Evolutionary conservation across 2,888 invertebrate species (phyloP), one percentile per base, ranked within the genome.

Genomic region (Watsonalla cultraria): DNA sequence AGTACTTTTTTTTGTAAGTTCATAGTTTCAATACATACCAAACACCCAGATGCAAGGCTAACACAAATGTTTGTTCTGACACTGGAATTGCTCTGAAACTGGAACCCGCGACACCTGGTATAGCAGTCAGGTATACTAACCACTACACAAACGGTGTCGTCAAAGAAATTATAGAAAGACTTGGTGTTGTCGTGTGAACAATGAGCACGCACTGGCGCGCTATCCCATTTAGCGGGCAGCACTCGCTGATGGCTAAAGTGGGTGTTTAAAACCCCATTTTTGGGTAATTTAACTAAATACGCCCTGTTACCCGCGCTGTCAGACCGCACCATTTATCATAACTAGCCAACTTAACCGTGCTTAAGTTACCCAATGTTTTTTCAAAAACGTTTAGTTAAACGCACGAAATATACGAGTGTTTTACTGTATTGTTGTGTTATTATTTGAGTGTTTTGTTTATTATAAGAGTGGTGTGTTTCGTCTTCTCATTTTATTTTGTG

Each of bases 181-280:
- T 24, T 24, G 24, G 24, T 24, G 24, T 24, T 24, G 24, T 24
- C 24, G 24, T 24, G 70, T 66, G 15, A 5, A 61, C 56, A 81
- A 75, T 80, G 89, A 76, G 77, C 62, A 78, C 80, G 35, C 24
- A 13, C 59, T 24, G n/a, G 33, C 35, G 54, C 52, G 64, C 67
- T 67, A 73, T 80, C 78, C 80, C 76, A 79, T 85, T 86, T 81
- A 78, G 77, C 66, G 65, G 64, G 68, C 68, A 70, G 68, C 65
- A 70, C 67, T 69, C 70, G 76, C 55, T 76, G 77, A 77, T 71
- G 74, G 75, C 64, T 62, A 75, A 76, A 77, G 73, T 77, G 77
- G 76, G 72, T 76, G 77, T 77, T 77, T 77, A 76, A 73, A 73
- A 65, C 68, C 71, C 66, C 74, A 75, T 76, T 73, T 66, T 74